Evolutionary conservation across 2,888 invertebrate species (phyloP), one percentile per base, ranked within the genome.

Genomic region (Drosophila nr. fundita): DNA sequence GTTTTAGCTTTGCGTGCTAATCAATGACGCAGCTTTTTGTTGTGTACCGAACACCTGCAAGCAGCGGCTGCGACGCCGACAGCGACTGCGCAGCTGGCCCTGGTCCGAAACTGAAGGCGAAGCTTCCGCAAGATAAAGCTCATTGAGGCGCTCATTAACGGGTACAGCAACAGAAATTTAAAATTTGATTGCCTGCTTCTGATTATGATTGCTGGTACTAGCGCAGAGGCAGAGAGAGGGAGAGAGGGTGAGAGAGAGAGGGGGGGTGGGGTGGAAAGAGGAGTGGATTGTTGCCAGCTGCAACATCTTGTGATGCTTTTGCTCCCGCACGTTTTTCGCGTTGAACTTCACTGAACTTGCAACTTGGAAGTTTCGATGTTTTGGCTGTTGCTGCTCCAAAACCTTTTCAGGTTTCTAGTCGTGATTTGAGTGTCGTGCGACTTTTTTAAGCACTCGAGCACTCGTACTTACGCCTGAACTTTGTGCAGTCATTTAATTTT

Each of bases 251-350:
- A 15, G 49, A 4, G 18, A 27, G 54, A 6, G 24, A 1, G 27
- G 4, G 10, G 36, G 40, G 3, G 11, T 6, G 34, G 11, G 53
- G 49, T 24, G 42, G 53, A 30, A 50, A 53, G 42, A 57, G 70
- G n/a, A 62, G 60, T 60, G 34, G 58, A 52, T 52, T 71, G 68
- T 70, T 82, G 67, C 68, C 52, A 73, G 67, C 53, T 61, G 69
- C 64, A 68, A 68, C 68, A 79, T 58, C 65, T 71, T 69, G 60
- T 68, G 72, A 57, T 72, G 69, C 69, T 79, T 73, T 69, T 87
- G 90, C 87, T 86, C 90, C 90, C 88, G 90, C 87, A 87, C 87
- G 90, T 90, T 87, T 88, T 90, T 84, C 90, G 73, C 89, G 80
- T 87, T 87, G 87, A 87, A 90, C 87, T 86, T 88, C 90, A 83